Base-by-base conservation (phyloP, 2,113 vertebrate genomes). In the Osmerus mordax region DNA sequence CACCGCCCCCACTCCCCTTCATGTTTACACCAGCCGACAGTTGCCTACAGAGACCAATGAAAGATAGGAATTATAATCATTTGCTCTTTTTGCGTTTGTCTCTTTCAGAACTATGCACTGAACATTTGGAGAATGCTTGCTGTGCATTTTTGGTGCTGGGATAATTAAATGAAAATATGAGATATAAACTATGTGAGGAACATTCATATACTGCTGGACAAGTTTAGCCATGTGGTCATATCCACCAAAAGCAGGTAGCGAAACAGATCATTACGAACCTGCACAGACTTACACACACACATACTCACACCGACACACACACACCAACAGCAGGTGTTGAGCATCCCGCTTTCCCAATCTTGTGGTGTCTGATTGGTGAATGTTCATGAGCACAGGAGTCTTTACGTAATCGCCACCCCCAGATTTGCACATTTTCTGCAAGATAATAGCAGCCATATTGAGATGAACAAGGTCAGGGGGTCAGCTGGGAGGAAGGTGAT, bases 381-480 rank as follows among this genome's bases (percentile, higher is more conserved):
- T 81, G 83, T 81, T 86, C 85, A 81, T 85, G 84, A 87, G 85
- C 81, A 78, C 78, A 51, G 64, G 73, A 83, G 85, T 92, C 90
- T 92, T 90, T 89, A 87, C 90, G 91, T 90, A 91, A 87, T 86
- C 88, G 85, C 79, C 79, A 67, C 79, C 84, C 69, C 82, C 76
- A 28, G 69, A 74, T 78, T 85, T 78, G 91, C 90, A 94, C 85
- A 89, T 92, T 92, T 92, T 92, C 93, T 86, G 89, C 88, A 89
- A 93, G 93, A 94, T 94, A 92, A 91, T 88, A 90, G 92, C 91
- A 83, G 93, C 86, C 80, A 77, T 90, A 88, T 91, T 79, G 88
- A 91, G 90, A 91, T 90, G 90, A 89, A 84, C 88, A 88, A 86
- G 92, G 93, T 92, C 90, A 94, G 86, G 90, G 90, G 95, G 93